These are phyloP conservation scores for Ornithoptera priamus DNA, from an alignment of 2,888 invertebrate genomes.

Conservation along the genomic window DNA sequence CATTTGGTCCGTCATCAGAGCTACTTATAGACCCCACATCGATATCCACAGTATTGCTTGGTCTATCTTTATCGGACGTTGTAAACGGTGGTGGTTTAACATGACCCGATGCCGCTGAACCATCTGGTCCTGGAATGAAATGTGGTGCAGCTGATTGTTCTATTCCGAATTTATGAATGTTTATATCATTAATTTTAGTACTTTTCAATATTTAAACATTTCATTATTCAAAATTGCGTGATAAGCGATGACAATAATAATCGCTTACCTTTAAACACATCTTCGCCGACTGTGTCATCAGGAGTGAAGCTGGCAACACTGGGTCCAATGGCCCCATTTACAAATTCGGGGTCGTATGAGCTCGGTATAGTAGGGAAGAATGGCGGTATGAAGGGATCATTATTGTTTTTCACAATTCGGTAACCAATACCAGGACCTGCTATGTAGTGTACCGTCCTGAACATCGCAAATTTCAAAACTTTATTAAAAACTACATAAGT, in stretches of 20 bases:
- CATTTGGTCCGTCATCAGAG: conserved; percentile 34
- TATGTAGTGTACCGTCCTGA: conserved; percentile 86
- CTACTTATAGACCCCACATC: conserved; percentile 28
- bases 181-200: not conserved
- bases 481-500: not conserved
- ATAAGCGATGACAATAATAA: not conserved
- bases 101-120: conserved; percentile 80
- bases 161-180: not conserved
- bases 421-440: conserved; percentile 90
- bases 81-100: conserved; percentile 75
- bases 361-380: conserved; percentile 81
- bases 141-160: not conserved
- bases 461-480: not conserved
- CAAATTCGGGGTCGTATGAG: conserved; percentile 73
- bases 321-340: conserved; percentile 53
- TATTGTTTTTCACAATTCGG: conserved; percentile 84
- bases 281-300: conserved; percentile 55
- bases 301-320: conserved; percentile 43
- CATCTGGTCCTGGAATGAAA: conserved; percentile 65
- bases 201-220: not conserved
- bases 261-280: conserved; percentile 67
- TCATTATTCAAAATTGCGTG: not conserved
- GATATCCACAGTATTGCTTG: conserved; percentile 43
- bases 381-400: conserved; percentile 83
- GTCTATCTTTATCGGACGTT: conserved; percentile 56